Evolutionary conservation across 2,113 vertebrate species (phyloP).

Genomic region (Myiozetetes cayanensis): DNA sequence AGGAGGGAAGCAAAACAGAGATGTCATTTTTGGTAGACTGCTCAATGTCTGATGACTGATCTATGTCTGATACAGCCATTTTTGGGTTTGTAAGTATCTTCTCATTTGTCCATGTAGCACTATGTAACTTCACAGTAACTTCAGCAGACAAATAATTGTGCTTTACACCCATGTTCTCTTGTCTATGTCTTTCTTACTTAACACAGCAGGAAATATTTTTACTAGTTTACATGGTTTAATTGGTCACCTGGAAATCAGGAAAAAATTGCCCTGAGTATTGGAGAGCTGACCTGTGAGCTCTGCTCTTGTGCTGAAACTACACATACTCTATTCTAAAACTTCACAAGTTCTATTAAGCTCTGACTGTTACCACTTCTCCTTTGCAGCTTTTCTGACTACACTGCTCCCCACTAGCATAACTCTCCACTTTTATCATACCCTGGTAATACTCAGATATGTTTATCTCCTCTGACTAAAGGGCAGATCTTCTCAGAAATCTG

Average conservation of each 20-base stretch:
- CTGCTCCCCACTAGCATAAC: not conserved
- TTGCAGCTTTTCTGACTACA: not conserved
- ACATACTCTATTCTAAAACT: not conserved
- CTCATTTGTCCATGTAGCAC: not conserved
- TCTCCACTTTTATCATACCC: not conserved
- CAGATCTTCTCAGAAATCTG: not conserved
- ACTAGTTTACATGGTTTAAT: not conserved
- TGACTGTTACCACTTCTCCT: not conserved
- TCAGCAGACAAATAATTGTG: not conserved
- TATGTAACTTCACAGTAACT: not conserved
- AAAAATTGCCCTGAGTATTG: not conserved
- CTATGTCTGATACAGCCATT: not conserved
- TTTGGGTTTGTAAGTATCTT: not conserved
- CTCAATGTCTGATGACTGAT: too few relatives aligned
- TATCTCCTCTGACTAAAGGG: slow-evolving; percentile 21
- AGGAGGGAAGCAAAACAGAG: not conserved
- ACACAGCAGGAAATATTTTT: not conserved
- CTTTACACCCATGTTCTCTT: not conserved
- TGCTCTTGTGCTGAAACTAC: not conserved
- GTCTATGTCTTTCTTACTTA: not conserved
- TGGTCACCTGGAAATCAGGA: not conserved
- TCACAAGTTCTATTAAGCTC: not conserved
- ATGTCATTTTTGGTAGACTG: not conserved
- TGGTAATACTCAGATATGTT: not conserved
- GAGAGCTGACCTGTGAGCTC: not conserved